phyloP scores from a whole-genome alignment of 2,797 vertebrate species.

The Pelobates cultripes region DNA sequence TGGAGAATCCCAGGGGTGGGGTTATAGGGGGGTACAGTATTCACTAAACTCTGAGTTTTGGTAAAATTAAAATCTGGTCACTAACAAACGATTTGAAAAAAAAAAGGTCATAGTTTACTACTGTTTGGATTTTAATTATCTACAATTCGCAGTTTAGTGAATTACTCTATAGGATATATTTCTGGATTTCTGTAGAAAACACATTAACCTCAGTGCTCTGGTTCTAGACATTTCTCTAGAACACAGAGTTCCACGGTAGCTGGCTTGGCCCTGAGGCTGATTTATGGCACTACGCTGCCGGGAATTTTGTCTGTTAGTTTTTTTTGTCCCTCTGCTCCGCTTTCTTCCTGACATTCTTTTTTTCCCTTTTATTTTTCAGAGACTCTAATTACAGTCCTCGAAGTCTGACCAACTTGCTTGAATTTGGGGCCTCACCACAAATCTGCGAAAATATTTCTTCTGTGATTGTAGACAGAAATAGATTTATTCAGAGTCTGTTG shows the following conservation, averaged over 20 bases:
- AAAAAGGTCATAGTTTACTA: too few species aligned
- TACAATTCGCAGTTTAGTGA: too few species aligned
- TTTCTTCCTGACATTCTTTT: background rate
- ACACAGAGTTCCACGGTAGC: background rate
- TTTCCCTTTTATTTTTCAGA: slow-evolving; percentile 8
- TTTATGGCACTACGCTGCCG: background rate
- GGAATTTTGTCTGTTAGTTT: too few species aligned
- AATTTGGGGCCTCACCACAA: slow-evolving; percentile 67
- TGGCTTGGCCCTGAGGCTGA: too few species aligned
- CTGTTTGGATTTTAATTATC: too few species aligned
- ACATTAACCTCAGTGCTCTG: too few species aligned
- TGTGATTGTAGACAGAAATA: slow-evolving; percentile 86
- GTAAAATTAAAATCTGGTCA: too few species aligned
- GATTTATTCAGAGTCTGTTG: slow-evolving; percentile 88
- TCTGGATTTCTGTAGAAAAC: too few species aligned
- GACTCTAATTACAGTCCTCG: slow-evolving; percentile 69
- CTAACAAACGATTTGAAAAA: too few species aligned
- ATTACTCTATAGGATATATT: too few species aligned
- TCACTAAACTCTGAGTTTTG: too few species aligned
- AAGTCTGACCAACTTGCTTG: slow-evolving; percentile 65
- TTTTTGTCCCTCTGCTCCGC: background rate
- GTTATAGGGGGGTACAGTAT: too few species aligned
- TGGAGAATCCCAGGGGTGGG: background rate
- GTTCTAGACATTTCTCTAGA: background rate
- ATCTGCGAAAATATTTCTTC: slow-evolving; percentile 71